Evolutionary conservation across 2,888 invertebrate species (phyloP).

Genomic region (Trachelus tabidus): DNA sequence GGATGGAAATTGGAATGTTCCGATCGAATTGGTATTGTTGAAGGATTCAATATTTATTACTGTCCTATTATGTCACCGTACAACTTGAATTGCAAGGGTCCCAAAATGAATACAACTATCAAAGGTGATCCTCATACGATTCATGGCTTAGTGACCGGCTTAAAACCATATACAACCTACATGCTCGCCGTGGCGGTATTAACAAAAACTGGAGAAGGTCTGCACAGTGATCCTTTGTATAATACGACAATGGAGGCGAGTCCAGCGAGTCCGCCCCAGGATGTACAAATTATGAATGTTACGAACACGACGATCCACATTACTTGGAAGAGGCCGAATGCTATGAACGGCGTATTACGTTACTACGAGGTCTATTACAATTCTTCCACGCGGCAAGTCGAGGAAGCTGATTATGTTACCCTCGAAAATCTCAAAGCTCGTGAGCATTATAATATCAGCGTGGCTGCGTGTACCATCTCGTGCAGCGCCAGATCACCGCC

Average conservation of each 20-base stretch:
- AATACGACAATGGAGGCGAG: constrained; percentile 79
- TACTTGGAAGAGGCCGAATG: constrained; percentile 77
- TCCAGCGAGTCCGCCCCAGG: constrained; percentile 72
- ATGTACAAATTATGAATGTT: constrained; percentile 71
- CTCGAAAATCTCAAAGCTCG: constrained; percentile 70
- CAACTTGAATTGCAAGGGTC: constrained; percentile 70
- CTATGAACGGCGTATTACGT: constrained; percentile 79
- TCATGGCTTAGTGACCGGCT: constrained; percentile 70
- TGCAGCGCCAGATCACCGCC: constrained; percentile 73
- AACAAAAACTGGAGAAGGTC: constrained; percentile 70
- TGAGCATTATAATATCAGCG: constrained; percentile 75
- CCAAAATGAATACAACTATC: constrained; percentile 65
- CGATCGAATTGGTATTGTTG: constrained; percentile 77
- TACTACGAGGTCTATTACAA: constrained; percentile 75
- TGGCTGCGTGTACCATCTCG: constrained; percentile 78
- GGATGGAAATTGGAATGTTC: constrained; percentile 84
- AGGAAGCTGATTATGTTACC: constrained; percentile 35
- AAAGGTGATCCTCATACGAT: constrained; percentile 68
- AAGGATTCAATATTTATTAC: constrained; percentile 81
- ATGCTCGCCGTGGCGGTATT: constrained; percentile 76
- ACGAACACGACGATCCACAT: constrained; percentile 74
- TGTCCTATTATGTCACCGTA: constrained; percentile 74
- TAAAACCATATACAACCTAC: constrained; percentile 83
- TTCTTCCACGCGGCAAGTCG: constrained; percentile 39
- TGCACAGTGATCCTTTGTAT: constrained; percentile 71